Base-by-base conservation (phyloP, 1,140 invertebrate genomes). In the Drosophila pseudoobscura region DNA sequence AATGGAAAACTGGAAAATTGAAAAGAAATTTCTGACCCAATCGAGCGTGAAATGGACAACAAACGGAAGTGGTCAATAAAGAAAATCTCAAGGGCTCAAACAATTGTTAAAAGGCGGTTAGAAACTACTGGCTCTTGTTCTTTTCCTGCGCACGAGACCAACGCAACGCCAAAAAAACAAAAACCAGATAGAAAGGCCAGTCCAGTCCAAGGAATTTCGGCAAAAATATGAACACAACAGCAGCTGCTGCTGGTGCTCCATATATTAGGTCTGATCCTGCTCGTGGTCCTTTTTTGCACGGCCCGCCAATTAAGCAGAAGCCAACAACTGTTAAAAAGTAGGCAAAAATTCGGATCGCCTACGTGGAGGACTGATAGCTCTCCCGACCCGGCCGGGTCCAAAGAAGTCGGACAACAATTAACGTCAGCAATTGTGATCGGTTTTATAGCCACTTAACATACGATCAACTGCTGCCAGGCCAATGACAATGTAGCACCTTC, bases 361-460 rank as follows among this genome's bases (percentile, higher is more conserved):
- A 47, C 70, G 52, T 39, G 35, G 35, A 13, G 35, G 1, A 11
- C 9, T 9, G 9, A 13, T 13, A 11, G 35, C 11, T 11, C 0
- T 1, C 11, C 11, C 11, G 35, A 20, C 20, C 20, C 20, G 11
- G 1, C 35, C 35, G 35, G 35, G 35, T 5, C 35, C 35, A 13
- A 35, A 31, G 71, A 57, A 29, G 50, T 39, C 56, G n/a, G 22
- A 29, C 47, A 78, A 83, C 80, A 83, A 78, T 87, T 80, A 80
- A 73, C 52, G 55, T 55, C 62, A 59, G 55, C 46, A 79, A 88
- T 88, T 83, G 78, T 89, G 71, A 51, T 60, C 53, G 35, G 72
- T 70, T 88, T 88, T 88, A 88, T 88, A 77, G 84, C 79, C 83
- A 88, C 83, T 88, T 88, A 88, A 88, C 83, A 88, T 88, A 88